phyloP scores from a whole-genome alignment of 2,113 vertebrate genomes.

The Strigops habroptila region DNA sequence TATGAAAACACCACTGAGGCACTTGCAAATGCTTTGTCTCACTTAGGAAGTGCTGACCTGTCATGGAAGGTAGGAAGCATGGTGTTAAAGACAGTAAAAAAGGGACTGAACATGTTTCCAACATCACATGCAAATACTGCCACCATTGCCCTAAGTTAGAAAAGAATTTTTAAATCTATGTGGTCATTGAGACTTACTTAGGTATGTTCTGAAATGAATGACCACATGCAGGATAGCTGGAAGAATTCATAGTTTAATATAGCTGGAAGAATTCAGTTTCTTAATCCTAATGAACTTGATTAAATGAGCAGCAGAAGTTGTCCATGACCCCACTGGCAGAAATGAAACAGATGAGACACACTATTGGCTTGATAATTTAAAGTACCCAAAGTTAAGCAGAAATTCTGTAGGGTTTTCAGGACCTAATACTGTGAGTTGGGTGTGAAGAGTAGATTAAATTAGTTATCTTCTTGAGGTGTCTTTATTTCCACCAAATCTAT shows the following conservation, averaged over 20 bases:
- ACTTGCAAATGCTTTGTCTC: neutral
- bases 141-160: neutral
- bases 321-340: neutral
- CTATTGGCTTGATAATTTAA: neutral
- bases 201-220: neutral
- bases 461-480: neutral
- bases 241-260: neutral
- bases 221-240: neutral
- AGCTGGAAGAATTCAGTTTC: neutral
- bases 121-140: neutral
- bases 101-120: neutral
- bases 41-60: neutral
- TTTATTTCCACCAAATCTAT: neutral
- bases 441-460: neutral
- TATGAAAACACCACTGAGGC: neutral
- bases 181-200: neutral
- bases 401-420: neutral
- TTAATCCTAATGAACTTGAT: neutral
- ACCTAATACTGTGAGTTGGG: neutral
- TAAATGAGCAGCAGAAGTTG: neutral
- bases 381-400: neutral
- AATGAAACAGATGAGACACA: neutral
- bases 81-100: neutral
- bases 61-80: neutral
- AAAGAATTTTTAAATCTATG: neutral